Base-by-base conservation (phyloP, 2,113 vertebrate genomes). In the Otis tarda region DNA sequence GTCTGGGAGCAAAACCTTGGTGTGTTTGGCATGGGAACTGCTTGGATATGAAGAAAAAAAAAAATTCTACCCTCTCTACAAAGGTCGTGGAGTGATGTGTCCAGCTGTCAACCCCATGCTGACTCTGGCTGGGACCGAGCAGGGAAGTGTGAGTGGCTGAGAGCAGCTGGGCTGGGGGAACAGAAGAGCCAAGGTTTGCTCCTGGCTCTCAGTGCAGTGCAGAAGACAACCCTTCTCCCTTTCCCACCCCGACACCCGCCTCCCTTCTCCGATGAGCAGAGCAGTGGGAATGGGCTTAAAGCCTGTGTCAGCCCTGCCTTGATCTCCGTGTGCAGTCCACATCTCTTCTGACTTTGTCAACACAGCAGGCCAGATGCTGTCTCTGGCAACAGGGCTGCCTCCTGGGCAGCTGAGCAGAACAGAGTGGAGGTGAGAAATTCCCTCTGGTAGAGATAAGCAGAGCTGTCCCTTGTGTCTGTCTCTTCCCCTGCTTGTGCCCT, bases 291-390 rank as follows among this genome's bases (percentile, higher is more conserved):
- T 14, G 17, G 86, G 77, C 77, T 94, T 94, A 94, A 85, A 93
- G 83, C 41, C 55, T 89, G 7, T 90, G 88, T 79, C 89, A 96
- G 86, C 70, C 65, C 81, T 95, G 91, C 87, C 95, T 96, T 94
- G 92, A 96, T 96, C 91, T 96, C 57, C 59, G 55, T 82, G 83
- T 83, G 77, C 57, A 57, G 69, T 83, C 53, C 37, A 79, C 92
- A 93, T 94, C 70, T 92, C 90, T 89, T 94, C 45, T 85, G 92
- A 94, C 89, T 94, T 94, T 89, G 81, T 94, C 83, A 94, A 84
- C 47, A 91, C 57, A 79, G 50, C 57, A 39, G 31, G 78, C 81
- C 83, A 95, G 91, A 92, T 5, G 0, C 45, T 75, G 65, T 69
- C 83, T 92, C 87, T 93, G 80, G 78, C 1, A 14, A 94, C 86